These are phyloP conservation scores for Odocoileus virginianus DNA, from an alignment of 2,113 vertebrate genomes.

Conservation along the genomic window DNA sequence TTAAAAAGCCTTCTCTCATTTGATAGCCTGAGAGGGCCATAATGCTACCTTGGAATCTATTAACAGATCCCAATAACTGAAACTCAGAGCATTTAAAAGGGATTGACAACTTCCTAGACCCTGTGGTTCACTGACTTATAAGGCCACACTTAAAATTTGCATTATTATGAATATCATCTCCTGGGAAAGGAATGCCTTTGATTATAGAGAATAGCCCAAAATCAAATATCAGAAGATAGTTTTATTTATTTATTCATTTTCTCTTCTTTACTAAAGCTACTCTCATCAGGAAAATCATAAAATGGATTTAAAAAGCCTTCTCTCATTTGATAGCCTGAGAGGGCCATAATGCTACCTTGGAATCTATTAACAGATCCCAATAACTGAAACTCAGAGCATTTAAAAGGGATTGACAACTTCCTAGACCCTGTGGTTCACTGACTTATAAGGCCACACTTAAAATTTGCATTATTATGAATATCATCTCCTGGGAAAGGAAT, in stretches of 20 bases:
- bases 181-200: background rate
- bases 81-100: background rate
- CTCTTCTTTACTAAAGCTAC: background rate
- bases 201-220: background rate
- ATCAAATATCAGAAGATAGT: background rate
- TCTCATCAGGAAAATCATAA: background rate
- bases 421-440: background rate
- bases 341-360: background rate
- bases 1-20: background rate
- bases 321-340: background rate
- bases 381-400: background rate
- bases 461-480: background rate
- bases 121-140: background rate
- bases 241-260: slow-evolving; percentile 20
- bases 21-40: background rate
- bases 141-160: background rate
- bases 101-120: background rate
- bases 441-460: background rate
- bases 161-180: background rate
- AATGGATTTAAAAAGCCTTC: background rate
- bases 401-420: background rate
- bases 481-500: background rate
- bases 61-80: background rate
- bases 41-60: background rate
- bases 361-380: background rate